These are phyloP conservation scores for Tipula vernalis DNA, from an alignment of 2,888 invertebrate species.

Conservation along the genomic window DNA sequence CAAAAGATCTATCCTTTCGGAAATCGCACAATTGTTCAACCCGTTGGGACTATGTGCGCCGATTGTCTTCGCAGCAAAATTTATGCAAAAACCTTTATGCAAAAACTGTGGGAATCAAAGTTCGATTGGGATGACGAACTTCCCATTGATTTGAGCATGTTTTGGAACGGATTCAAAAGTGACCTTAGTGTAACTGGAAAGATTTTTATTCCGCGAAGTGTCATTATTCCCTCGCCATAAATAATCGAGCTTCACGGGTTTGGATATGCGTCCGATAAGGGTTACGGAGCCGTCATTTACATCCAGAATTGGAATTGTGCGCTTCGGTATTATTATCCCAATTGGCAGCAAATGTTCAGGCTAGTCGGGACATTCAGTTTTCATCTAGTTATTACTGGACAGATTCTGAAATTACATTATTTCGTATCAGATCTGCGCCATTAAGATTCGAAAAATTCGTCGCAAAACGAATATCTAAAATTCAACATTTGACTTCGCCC, in stretches of 20 bases:
- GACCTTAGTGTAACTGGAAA: not conserved
- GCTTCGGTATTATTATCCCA: not conserved
- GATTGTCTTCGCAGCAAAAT: no score
- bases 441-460: no score
- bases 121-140: not conserved
- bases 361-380: not conserved
- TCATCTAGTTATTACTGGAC: not conserved
- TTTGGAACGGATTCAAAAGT: not conserved
- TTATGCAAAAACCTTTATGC: not conserved
- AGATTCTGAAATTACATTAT: not conserved
- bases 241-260: no score
- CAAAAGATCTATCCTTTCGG: not conserved
- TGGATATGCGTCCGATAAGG: not conserved
- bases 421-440: not conserved
- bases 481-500: not conserved
- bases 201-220: not conserved
- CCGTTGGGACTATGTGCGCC: not conserved
- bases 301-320: not conserved
- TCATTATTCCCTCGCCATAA: not conserved
- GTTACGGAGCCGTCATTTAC: no score
- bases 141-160: not conserved
- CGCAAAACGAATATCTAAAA: no score
- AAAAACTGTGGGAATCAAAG: not conserved
- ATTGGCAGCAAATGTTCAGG: not conserved
- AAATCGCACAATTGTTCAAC: not conserved